Percentiles rank a stretch among this genome's conserved stretches.
phyloP scores from a whole-genome alignment of 2,797 vertebrate genomes.

The Cygnus olor region DNA sequence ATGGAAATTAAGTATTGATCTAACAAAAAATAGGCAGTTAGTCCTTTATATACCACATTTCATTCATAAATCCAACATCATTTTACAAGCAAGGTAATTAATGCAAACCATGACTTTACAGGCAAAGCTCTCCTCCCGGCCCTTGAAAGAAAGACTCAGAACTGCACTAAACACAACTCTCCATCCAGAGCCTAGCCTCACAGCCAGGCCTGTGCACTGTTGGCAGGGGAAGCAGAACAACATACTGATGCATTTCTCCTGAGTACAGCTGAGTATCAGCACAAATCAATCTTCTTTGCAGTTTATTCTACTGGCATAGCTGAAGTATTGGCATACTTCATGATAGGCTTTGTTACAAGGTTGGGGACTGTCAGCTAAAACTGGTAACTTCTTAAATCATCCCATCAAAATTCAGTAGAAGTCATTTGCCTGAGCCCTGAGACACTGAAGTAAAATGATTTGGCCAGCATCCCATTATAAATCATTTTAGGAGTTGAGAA shows the following conservation, averaged over 20 bases:
- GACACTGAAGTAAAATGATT: conserved; percentile 17
- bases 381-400: conserved; percentile 35
- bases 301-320: not conserved
- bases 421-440: not conserved
- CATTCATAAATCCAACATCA: not conserved
- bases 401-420: conserved; percentile 28
- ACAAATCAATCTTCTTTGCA: not conserved
- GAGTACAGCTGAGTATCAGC: not conserved
- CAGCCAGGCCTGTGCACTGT: fast-evolving
- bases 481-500: conserved; percentile 3
- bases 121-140: not conserved
- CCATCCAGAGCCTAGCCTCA: not conserved
- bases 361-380: not conserved
- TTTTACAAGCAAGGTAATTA: not conserved
- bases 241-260: not conserved
- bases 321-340: not conserved
- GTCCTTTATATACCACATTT: not conserved
- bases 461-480: conserved; percentile 9
- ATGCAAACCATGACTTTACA: not conserved
- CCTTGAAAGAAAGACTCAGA: not conserved
- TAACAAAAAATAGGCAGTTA: not conserved
- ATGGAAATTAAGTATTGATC: conserved; percentile 18
- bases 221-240: not conserved
- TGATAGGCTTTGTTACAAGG: not conserved
- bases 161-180: not conserved